phyloP scores from a whole-genome alignment of 2,797 vertebrate genomes.

The Aldrovandia affinis region DNA sequence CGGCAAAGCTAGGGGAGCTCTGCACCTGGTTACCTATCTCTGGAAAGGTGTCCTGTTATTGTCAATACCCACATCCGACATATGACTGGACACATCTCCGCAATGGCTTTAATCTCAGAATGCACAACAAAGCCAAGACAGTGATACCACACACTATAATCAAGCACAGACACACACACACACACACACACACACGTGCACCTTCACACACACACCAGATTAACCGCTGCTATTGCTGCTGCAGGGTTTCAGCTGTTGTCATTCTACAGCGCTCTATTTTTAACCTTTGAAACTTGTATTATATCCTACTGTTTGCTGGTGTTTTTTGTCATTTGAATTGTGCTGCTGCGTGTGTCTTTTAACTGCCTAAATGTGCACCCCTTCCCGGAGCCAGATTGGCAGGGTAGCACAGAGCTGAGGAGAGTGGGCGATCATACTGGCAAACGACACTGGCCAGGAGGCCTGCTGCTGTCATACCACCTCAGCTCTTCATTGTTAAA shows the following conservation, averaged over 20 bases:
- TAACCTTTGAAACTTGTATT: background rate
- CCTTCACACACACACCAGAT: slow-evolving; percentile 25
- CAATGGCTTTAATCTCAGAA: too few relatives aligned
- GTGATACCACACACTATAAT: background rate
- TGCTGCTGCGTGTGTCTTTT: background rate
- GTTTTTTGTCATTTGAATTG: background rate
- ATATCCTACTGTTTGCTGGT: background rate
- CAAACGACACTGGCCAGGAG: background rate
- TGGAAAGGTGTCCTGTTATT: too few relatives aligned
- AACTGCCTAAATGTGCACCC: background rate
- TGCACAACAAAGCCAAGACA: too few relatives aligned
- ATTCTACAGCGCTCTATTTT: background rate
- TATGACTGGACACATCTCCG: too few relatives aligned
- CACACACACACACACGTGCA: slow-evolving; percentile 49
- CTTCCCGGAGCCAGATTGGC: background rate
- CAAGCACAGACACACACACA: slow-evolving; percentile 36
- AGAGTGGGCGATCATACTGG: background rate
- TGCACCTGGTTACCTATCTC: too few relatives aligned
- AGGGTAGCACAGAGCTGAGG: background rate
- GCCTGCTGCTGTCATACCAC: background rate
- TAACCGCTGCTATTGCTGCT: background rate
- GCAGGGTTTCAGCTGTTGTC: background rate
- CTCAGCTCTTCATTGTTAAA: background rate
- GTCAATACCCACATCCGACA: too few relatives aligned
- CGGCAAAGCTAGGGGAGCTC: background rate